Conservation (phyloP, 30 jellyfish, hydroid and myxozoan genomes). For the Clytia hemisphaerica region DNA sequence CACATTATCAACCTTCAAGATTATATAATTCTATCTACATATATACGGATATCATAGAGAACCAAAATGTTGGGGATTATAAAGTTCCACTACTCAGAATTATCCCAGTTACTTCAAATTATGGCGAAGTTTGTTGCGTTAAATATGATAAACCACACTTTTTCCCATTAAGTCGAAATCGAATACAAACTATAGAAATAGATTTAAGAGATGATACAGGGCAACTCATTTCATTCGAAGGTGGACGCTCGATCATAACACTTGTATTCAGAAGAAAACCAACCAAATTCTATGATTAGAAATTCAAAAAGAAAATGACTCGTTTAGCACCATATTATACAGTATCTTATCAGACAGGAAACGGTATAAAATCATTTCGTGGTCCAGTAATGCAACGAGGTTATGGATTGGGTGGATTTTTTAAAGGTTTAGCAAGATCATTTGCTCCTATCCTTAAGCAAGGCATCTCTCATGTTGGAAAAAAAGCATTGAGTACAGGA, state of each 20-base stretch:
- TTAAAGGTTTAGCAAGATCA: conserved; percentile 5
- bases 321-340: not conserved
- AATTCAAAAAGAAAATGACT: not conserved
- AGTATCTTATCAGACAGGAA: conserved; percentile 18
- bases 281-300: not conserved
- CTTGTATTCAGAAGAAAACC: conserved; percentile 15
- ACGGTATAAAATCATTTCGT: conserved; percentile 4
- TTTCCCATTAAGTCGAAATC: conserved; percentile 4
- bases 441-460: conserved; percentile 5
- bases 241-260: conserved; percentile 5
- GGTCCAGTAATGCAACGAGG: conserved; percentile 15
- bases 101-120: conserved; percentile 12
- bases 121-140: not conserved
- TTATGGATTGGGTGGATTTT: conserved; percentile 21
- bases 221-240: conserved; percentile 19
- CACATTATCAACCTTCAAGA: too few species aligned
- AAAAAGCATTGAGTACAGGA: conserved; percentile 24
- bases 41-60: conserved; percentile 19
- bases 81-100: conserved; percentile 17
- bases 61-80: conserved; percentile 22
- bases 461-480: conserved; percentile 22
- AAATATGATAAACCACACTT: conserved; percentile 8
- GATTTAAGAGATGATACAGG: conserved; percentile 26
- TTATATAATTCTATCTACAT: conserved; percentile 1
- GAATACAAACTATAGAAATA: conserved; percentile 21